These are phyloP conservation scores for Trachelus tabidus DNA, from an alignment of 2,888 invertebrate species.

Conservation along the genomic window DNA sequence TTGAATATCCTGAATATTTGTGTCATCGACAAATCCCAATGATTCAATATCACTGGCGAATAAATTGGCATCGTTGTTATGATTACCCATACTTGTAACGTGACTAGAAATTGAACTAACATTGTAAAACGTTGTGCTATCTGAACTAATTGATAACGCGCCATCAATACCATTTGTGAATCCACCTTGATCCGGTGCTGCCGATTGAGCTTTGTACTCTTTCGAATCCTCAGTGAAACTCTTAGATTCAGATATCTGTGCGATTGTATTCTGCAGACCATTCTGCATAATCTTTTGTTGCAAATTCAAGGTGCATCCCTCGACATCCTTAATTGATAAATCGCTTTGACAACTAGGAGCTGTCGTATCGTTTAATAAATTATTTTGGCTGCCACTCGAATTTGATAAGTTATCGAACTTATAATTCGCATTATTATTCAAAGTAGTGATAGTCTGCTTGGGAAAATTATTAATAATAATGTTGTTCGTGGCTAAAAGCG, in stretches of 20 bases:
- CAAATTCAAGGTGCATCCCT: constrained; percentile 33
- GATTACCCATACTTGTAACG: constrained; percentile 33
- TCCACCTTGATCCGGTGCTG: constrained; percentile 3
- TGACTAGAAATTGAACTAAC: constrained; percentile 43
- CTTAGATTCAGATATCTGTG: constrained; percentile 44
- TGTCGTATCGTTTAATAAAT: background rate
- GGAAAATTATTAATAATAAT: constrained; percentile 34
- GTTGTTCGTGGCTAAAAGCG: constrained; percentile 31
- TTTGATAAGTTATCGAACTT: constrained; percentile 16
- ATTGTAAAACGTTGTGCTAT: constrained; percentile 27
- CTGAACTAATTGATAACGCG: constrained; percentile 15
- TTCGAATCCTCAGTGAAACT: constrained; percentile 17
- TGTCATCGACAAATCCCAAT: constrained; percentile 34
- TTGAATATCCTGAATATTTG: background rate
- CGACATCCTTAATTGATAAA: background rate
- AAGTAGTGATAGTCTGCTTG: constrained; percentile 32
- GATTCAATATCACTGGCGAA: constrained; percentile 42
- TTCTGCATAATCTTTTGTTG: constrained; percentile 56
- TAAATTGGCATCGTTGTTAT: constrained; percentile 33
- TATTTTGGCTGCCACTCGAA: background rate
- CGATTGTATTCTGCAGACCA: constrained; percentile 51
- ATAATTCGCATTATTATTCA: constrained; percentile 29
- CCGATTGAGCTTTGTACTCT: constrained; percentile 24
- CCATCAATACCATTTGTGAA: constrained; percentile 14
- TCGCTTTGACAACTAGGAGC: background rate